These are phyloP conservation scores for Margarornis squamiger DNA, from an alignment of 2,797 vertebrate species.

Conservation along the genomic window DNA sequence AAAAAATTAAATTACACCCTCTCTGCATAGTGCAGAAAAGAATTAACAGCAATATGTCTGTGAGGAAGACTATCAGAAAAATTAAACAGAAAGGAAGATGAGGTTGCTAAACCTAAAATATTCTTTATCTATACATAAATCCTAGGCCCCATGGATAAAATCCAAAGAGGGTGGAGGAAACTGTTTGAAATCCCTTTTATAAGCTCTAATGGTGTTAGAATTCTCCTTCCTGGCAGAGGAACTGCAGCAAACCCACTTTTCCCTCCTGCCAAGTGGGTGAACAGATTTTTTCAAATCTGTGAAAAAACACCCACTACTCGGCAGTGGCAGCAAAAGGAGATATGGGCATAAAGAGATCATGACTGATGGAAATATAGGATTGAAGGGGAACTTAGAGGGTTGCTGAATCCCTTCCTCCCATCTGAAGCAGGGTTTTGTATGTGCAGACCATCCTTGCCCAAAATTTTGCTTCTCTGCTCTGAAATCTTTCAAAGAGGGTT, in stretches of 20 bases:
- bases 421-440: not conserved
- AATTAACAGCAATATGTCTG: not conserved
- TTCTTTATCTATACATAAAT: not conserved
- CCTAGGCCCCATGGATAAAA: not conserved
- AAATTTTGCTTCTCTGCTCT: not conserved
- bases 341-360: not conserved
- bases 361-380: accelerated
- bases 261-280: not conserved
- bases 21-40: not conserved
- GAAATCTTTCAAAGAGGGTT: not conserved
- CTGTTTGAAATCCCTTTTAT: not conserved
- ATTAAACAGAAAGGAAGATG: not conserved
- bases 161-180: not conserved
- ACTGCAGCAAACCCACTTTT: not conserved
- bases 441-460: not conserved
- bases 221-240: not conserved
- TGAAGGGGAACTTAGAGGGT: not conserved
- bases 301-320: not conserved
- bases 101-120: not conserved
- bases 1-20: not conserved
- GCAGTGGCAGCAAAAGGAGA: not conserved
- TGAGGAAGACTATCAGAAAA: not conserved
- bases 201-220: not conserved
- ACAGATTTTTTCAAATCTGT: not conserved
- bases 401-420: not conserved